These are phyloP conservation scores for Eupeodes luniger DNA, from an alignment of 2,888 invertebrate species.

Conservation along the genomic window DNA sequence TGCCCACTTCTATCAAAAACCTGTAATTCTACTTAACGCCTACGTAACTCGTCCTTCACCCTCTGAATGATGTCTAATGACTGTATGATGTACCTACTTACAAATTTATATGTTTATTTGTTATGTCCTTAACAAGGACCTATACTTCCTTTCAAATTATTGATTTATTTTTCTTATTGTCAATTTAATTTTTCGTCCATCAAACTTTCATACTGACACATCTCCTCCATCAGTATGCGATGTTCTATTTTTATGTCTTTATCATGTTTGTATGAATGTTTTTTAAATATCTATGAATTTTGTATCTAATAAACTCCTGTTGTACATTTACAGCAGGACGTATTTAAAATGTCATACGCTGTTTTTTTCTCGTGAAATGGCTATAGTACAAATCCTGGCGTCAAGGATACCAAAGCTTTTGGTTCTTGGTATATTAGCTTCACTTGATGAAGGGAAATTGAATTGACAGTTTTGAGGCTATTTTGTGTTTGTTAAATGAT, in stretches of 20 bases:
- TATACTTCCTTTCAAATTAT: neutral
- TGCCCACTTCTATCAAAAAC: neutral
- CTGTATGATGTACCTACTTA: no score
- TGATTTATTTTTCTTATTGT: conserved; percentile 7
- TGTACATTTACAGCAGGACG: neutral
- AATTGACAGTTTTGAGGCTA: conserved; percentile 73
- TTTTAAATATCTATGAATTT: conserved; percentile 50
- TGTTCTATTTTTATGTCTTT: conserved; percentile 45
- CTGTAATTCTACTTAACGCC: neutral
- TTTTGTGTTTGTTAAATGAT: conserved; percentile 70
- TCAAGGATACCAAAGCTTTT: conserved; percentile 20
- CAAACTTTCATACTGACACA: conserved; percentile 47
- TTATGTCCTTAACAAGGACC: neutral
- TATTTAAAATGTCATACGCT: conserved; percentile 1
- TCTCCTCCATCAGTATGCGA: conserved; percentile 51
- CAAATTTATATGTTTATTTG: neutral
- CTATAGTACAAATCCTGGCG: neutral
- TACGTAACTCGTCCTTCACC: no score
- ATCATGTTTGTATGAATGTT: conserved; percentile 11
- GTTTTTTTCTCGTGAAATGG: neutral
- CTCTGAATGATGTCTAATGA: no score
- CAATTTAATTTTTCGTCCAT: conserved; percentile 3
- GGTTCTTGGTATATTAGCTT: conserved; percentile 52
- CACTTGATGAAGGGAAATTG: conserved; percentile 67
- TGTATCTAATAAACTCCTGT: conserved; percentile 5